These are phyloP conservation scores for Pristionchus fissidentatus DNA, from an alignment of 2,888 invertebrate genomes.

Conservation along the genomic window DNA sequence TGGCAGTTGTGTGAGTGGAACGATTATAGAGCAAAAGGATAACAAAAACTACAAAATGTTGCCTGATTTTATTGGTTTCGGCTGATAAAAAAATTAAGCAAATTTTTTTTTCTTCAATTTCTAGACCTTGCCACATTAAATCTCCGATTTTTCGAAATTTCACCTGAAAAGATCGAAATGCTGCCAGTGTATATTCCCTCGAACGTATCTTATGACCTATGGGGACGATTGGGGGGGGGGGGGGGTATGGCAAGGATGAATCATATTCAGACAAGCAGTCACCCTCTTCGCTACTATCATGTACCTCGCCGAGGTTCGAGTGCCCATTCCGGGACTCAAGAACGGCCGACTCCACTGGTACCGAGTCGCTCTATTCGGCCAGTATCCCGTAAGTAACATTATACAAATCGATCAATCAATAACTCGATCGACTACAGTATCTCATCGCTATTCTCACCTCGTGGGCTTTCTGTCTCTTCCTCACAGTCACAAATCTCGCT, in stretches of 20 bases:
- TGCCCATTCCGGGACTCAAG: constrained; percentile 68
- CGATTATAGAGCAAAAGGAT: neutral
- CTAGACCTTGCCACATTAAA: no score
- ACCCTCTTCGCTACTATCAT: constrained; percentile 72
- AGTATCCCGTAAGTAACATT: constrained; percentile 69
- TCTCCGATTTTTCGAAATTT: no score
- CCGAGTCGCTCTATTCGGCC: constrained; percentile 68
- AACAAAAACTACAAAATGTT: no score
- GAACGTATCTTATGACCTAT: no score
- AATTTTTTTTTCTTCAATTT: neutral
- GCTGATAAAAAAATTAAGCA: no score
- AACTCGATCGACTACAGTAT: constrained; percentile 58
- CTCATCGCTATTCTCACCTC: constrained; percentile 72
- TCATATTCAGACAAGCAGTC: constrained; percentile 64
- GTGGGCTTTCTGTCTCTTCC: constrained; percentile 70
- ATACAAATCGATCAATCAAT: neutral
- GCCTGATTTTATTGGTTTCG: neutral
- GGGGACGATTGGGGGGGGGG: neutral
- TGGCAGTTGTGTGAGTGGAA: constrained; percentile 63
- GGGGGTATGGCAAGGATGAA: no score
- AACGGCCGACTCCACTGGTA: constrained; percentile 67
- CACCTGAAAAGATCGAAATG: no score
- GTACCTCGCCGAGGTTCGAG: constrained; percentile 69
- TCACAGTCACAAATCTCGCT: constrained; percentile 68
- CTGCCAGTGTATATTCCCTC: no score